Percentiles rank a stretch among this genome's conserved stretches.
phyloP scores from a whole-genome alignment of 2,888 invertebrate genomes.

The Drosophila buzzatii region DNA sequence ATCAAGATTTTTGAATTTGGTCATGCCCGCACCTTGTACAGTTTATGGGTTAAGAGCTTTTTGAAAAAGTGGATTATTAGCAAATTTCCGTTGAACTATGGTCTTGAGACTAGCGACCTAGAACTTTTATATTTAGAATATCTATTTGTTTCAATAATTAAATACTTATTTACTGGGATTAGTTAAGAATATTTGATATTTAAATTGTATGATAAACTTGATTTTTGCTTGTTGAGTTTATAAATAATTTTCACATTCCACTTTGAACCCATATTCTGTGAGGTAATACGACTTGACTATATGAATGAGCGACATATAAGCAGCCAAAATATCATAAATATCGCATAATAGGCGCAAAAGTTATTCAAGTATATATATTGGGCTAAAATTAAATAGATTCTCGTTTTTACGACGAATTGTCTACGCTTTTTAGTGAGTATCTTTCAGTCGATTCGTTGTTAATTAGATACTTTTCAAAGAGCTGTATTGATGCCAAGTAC shows the following conservation, averaged over 20 bases:
- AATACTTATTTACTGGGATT: background rate
- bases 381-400: conserved; percentile 4
- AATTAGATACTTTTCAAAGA: background rate
- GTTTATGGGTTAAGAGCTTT: conserved; percentile 4
- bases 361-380: conserved; percentile 8
- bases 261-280: background rate
- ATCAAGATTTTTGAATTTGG: conserved; percentile 7
- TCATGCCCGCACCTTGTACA: conserved; percentile 8
- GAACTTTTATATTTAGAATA: background rate
- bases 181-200: background rate
- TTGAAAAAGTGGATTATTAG: background rate
- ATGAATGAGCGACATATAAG: background rate
- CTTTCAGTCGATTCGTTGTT: background rate
- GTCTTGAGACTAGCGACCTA: conserved; percentile 1
- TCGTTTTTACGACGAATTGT: background rate
- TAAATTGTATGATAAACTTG: background rate
- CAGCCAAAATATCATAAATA: background rate
- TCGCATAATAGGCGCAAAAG: conserved; percentile 2
- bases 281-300: conserved; percentile 1
- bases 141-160: background rate
- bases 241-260: background rate
- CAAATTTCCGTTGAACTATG: background rate
- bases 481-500: conserved; percentile 2
- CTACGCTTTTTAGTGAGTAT: background rate
- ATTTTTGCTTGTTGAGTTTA: background rate